Evolutionary conservation across 2,113 vertebrate genomes (phyloP), one percentile per base, ranked within the genome.

Genomic region (Crotalus horridus): DNA sequence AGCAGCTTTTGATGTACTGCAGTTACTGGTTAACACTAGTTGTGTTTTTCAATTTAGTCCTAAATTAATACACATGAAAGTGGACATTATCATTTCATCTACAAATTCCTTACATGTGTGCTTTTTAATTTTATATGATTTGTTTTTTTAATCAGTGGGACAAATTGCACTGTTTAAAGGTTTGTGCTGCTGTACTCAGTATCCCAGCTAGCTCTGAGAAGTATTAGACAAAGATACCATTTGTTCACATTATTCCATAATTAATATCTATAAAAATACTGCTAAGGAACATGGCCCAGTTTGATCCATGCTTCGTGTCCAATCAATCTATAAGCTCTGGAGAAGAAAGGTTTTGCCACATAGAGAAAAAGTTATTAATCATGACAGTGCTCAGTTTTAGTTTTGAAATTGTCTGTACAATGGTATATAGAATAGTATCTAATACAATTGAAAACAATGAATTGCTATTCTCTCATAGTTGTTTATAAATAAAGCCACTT

Each of bases 1-100:
- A 96, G 88, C 86, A 92, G 92, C 95, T 94, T 95, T 93, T 96
- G 95, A 96, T 89, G 90, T 81, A 85, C 90, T 91, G 61, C 90
- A 95, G 94, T 97, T 97, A 96, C 0, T 96, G 95, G 94, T 97
- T 97, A 97, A 97, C 95, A 91, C 59, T 48, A 48, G 85, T 88
- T 93, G 5, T 13, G 94, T 93, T 89, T 95, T 88, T 93, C 58
- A 59, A 90, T 61, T 89, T 94, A 91, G 51, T 86, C 91, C 64
- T 20, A 48, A 81, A 48, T 23, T 87, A 90, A 92, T 90, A 88
- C 88, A 90, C 7, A 56, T 9, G 21, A 93, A 53, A 94, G 11
- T 23, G 12, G 12, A 90, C 24, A 91, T 91, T 91, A 54, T 55
- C 0, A 43, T 48, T 43, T 93, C 89, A 43, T 20, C 20, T 54